Base-by-base conservation (phyloP, 1,140 invertebrate species). In the Wiebesia pumilae region DNA sequence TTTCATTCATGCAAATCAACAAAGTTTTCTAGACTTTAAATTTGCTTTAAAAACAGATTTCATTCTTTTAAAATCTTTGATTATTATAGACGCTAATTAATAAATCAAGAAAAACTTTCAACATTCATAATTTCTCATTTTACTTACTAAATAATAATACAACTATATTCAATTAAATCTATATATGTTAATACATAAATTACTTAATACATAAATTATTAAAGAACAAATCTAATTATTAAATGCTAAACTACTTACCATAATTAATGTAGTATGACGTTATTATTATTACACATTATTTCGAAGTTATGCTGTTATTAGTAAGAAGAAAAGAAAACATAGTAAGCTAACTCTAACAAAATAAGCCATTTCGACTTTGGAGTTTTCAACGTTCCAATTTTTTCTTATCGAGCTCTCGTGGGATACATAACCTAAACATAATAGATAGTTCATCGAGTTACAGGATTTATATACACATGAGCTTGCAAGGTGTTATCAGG, bases 381-480 rank as follows among this genome's bases (percentile, higher is more conserved):
- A 67, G 14, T 67, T 30, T 67, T 67, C 27, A 67, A 67, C n/a
- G 62, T 4, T 67, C 3, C 27, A 30, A 30, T 67, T 67, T 4
- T n/a, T 67, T 14, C 27, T 14, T 30, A 3, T 2, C n/a, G 62
- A 67, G 14, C n/a, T 62, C 58, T 3, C 3, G 58, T 62, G 3
- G 14, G 6, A 47, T 19, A 33, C 47, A 30, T n/a, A 54, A 24
- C 58, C 10, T 9, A 30, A 33, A 54, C 30, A 79, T 35, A 54
- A 79, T 4, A 33, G 16, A 47, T 21, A 21, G 19, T 16, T 58
- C 54, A 10, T 27, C 73, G 1, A 33, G 40, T 27, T 4, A 3
- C 47, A 12, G 30, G 73, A 77, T 77, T 77, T 77, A 78, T 51
- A 54, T 80, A 62, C 35, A 62, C 30, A 62, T 12, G 33, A 38